These are phyloP conservation scores for Lasioglossum lativentre DNA, from an alignment of 2,888 invertebrate species.

Conservation along the genomic window DNA sequence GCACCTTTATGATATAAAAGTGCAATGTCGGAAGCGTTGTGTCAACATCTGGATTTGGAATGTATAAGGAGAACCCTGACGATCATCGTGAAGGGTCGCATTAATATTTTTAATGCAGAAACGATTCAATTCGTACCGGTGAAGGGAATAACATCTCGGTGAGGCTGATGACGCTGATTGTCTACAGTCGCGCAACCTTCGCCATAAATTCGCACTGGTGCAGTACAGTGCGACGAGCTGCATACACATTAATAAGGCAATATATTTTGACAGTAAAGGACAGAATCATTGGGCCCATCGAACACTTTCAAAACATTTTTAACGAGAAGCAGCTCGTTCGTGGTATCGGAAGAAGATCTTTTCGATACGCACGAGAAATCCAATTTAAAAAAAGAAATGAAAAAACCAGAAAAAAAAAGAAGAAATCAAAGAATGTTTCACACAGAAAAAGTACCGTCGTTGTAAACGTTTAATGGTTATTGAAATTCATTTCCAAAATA, in stretches of 20 bases:
- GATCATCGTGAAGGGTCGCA: constrained; percentile 35
- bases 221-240: constrained; percentile 60
- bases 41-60: constrained; percentile 65
- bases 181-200: constrained; percentile 50
- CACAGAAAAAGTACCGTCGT: constrained; percentile 46
- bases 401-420: constrained; percentile 28
- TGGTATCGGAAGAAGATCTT: constrained; percentile 62
- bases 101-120: constrained; percentile 48
- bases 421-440: constrained; percentile 27
- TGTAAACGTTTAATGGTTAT: constrained; percentile 17
- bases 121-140: constrained; percentile 60
- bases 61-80: constrained; percentile 15
- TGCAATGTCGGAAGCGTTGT: constrained; percentile 48
- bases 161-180: constrained; percentile 26
- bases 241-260: constrained; percentile 32
- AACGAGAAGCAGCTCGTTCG: constrained; percentile 62
- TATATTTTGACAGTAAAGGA: constrained; percentile 40
- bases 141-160: constrained; percentile 56
- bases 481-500: constrained; percentile 31
- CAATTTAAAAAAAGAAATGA: constrained; percentile 43
- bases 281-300: constrained; percentile 9
- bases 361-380: constrained; percentile 50
- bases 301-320: constrained; percentile 31
- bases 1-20: constrained; percentile 59
- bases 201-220: constrained; percentile 50